Evolutionary conservation across 2,113 vertebrate species (phyloP).

Genomic region (Leuciscus idus): DNA sequence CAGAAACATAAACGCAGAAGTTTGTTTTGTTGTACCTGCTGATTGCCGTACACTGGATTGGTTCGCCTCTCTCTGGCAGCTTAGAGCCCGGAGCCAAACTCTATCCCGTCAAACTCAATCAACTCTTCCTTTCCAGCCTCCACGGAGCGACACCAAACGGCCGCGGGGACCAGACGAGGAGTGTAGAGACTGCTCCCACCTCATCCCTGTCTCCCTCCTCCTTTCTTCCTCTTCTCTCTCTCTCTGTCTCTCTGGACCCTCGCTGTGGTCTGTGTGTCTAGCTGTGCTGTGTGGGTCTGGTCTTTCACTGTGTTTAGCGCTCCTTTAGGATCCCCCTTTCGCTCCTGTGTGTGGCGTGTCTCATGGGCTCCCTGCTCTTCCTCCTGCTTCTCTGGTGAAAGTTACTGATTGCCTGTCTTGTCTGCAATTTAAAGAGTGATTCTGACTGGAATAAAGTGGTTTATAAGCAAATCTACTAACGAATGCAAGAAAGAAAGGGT

Average conservation of each 20-base stretch:
- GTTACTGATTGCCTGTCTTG: slow-evolving; percentile 99
- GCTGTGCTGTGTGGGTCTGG: slow-evolving; percentile 73
- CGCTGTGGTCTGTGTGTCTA: slow-evolving; percentile 71
- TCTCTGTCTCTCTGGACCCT: slow-evolving; percentile 48
- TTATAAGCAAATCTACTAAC: slow-evolving; percentile 65
- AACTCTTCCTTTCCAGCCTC: slow-evolving; percentile 71
- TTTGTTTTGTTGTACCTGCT: slow-evolving; percentile 55
- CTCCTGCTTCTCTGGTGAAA: slow-evolving; percentile 88
- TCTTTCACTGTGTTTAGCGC: slow-evolving; percentile 72
- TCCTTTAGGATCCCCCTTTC: slow-evolving; percentile 69
- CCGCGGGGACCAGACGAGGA: slow-evolving; percentile 48
- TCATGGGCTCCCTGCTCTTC: slow-evolving; percentile 52
- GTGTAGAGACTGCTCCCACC: slow-evolving; percentile 51
- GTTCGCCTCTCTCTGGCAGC: slow-evolving; percentile 33
- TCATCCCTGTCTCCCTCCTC: slow-evolving; percentile 50
- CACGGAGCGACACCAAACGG: slow-evolving; percentile 52
- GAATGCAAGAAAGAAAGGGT: slow-evolving; percentile 43
- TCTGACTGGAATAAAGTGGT: slow-evolving; percentile 49
- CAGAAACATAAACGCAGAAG: slow-evolving; percentile 16
- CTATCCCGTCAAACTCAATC: slow-evolving; percentile 45
- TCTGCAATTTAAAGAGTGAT: slow-evolving; percentile 80
- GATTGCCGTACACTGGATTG: slow-evolving; percentile 61
- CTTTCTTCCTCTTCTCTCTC: slow-evolving; percentile 38
- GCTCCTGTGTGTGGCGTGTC: slow-evolving; percentile 47
- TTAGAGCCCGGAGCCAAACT: slow-evolving; percentile 26